Percentiles rank a stretch among this genome's conserved stretches.
Evolutionary conservation across 2,888 invertebrate species (phyloP).

Genomic region (Ormyrus pomaceus): DNA sequence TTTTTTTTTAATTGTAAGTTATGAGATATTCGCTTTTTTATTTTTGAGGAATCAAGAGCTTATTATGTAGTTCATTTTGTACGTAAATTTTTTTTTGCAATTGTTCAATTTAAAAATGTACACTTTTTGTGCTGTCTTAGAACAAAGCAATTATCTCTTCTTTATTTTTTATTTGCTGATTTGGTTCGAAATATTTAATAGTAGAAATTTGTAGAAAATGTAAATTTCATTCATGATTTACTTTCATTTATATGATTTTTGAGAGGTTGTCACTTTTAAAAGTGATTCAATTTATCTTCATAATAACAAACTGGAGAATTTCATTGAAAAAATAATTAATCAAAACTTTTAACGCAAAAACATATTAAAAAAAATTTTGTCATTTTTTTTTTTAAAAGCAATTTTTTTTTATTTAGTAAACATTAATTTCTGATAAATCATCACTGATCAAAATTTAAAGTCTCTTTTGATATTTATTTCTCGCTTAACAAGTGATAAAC

Average conservation of each 20-base stretch:
- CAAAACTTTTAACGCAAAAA: no score
- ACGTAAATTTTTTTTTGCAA: slow-evolving; percentile 24
- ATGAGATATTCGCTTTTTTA: slow-evolving; percentile 26
- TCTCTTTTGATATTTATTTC: no score
- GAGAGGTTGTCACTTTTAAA: slow-evolving; percentile 31
- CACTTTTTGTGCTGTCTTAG: slow-evolving; percentile 4
- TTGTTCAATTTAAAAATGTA: slow-evolving; percentile 14
- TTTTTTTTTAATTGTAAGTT: slow-evolving; percentile 8
- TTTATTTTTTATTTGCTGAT: slow-evolving; percentile 14
- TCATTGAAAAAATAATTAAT: no score
- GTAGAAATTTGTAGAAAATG: slow-evolving; percentile 36
- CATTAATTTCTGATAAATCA: not conserved
- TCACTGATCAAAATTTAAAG: not conserved
- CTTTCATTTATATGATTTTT: slow-evolving; percentile 17
- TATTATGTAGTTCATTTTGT: slow-evolving; percentile 7
- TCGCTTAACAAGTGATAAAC: slow-evolving; percentile 23
- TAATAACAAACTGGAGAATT: no score
- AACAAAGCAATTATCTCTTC: slow-evolving; percentile 16
- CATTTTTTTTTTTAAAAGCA: not conserved
- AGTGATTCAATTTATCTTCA: not conserved
- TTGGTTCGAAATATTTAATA: slow-evolving; percentile 10
- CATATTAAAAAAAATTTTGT: no score
- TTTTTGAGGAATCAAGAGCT: slow-evolving; percentile 31
- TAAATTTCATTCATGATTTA: slow-evolving; percentile 13
- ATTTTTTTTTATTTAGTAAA: not conserved